A percentile compares a stretch with the other conserved stretches of the same genome.
These are phyloP conservation scores for Nudaria mundana DNA, from an alignment of 2,888 invertebrate genomes.

Conservation along the genomic window DNA sequence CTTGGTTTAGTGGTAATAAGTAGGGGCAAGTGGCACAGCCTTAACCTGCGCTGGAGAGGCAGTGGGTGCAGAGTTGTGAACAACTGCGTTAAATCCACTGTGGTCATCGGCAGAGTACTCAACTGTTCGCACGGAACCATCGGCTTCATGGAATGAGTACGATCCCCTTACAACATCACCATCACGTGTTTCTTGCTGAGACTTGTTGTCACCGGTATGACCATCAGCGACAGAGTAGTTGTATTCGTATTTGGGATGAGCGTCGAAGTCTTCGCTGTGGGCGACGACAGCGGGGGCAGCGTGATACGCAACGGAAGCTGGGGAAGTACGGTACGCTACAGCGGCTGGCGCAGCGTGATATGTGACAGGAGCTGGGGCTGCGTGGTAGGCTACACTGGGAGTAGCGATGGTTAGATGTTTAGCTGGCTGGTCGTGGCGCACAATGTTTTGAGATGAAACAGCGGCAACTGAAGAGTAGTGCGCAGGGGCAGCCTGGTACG, in stretches of 20 bases:
- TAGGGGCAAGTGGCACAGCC: constrained; percentile 33
- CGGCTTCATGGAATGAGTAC: constrained; percentile 59
- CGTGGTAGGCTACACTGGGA: constrained; percentile 24
- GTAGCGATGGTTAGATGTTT: no score
- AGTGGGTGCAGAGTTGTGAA: constrained; percentile 34
- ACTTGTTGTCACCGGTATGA: constrained; percentile 65
- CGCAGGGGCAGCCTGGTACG: constrained; percentile 38
- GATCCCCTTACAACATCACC: constrained; percentile 62
- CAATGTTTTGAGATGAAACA: constrained; percentile 51
- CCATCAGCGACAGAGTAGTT: constrained; percentile 64
- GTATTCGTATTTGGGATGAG: constrained; percentile 45
- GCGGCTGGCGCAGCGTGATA: constrained; percentile 18
- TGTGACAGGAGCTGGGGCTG: constrained; percentile 28
- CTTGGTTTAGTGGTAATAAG: constrained; percentile 33
- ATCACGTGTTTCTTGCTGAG: constrained; percentile 57
- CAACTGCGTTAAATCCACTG: constrained; percentile 45
- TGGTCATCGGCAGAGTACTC: constrained; percentile 62
- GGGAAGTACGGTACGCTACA: constrained; percentile 15
- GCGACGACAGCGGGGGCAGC: constrained; percentile 27
- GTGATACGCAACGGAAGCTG: constrained; percentile 6
- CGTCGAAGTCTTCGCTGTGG: constrained; percentile 26
- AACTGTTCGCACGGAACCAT: constrained; percentile 59
- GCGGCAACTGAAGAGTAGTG: constrained; percentile 32
- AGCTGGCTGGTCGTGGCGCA: constrained; percentile 36
- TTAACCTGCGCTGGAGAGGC: constrained; percentile 26